phyloP scores from a whole-genome alignment of 1,140 invertebrate species.

The Wasmannia auropunctata region DNA sequence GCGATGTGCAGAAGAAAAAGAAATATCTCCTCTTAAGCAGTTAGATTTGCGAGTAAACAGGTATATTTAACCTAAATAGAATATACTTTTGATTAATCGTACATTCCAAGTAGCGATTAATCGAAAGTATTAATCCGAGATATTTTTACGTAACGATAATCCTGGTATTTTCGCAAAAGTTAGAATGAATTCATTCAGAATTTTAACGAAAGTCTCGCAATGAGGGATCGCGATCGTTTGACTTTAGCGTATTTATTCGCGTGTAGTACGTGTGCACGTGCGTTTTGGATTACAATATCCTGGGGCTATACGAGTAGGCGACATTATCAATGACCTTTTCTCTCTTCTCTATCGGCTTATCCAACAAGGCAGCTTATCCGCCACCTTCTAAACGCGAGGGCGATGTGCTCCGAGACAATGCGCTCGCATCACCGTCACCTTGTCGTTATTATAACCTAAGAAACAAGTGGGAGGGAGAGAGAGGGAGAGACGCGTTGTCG shows the following conservation, averaged over 20 bases:
- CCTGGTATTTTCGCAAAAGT: neutral
- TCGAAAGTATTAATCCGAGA: neutral
- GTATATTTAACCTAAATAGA: too few species aligned
- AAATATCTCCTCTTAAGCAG: too few species aligned
- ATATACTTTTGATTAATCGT: too few species aligned
- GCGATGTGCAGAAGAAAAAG: neutral
- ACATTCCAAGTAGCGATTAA: neutral
- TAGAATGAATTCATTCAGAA: neutral
- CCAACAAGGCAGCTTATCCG: too few species aligned
- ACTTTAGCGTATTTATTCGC: neutral
- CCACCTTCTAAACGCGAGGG: neutral
- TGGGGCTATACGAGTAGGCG: neutral
- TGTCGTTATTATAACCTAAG: neutral
- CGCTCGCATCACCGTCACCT: neutral
- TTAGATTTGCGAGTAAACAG: too few species aligned
- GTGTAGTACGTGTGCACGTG: neutral
- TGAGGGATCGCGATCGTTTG: neutral
- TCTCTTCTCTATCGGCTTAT: neutral
- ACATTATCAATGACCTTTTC: conserved; percentile 30
- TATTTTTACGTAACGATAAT: neutral
- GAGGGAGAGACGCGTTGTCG: neutral
- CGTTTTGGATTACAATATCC: neutral
- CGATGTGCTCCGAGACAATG: neutral
- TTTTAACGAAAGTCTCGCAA: neutral
- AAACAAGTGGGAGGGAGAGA: neutral